phyloP scores from a whole-genome alignment of 2,888 invertebrate species.

The Julus scanicus region DNA sequence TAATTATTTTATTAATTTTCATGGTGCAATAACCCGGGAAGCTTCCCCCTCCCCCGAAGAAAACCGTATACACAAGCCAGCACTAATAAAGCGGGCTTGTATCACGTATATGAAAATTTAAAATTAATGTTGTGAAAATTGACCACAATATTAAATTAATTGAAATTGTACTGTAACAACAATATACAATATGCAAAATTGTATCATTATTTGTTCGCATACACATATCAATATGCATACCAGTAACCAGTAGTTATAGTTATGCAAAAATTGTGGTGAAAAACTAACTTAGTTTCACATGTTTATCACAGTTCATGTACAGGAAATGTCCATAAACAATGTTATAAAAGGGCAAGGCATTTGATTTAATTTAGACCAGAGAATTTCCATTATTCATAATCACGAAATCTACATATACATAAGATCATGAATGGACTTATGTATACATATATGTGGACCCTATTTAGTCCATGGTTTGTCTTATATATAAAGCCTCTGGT shows the following conservation, averaged over 20 bases:
- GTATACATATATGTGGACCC: too few relatives aligned
- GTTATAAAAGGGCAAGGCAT: background rate
- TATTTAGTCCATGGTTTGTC: too few relatives aligned
- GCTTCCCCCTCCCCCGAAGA: background rate
- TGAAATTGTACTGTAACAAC: background rate
- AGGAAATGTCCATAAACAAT: background rate
- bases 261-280: background rate
- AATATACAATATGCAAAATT: background rate
- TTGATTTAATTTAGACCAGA: background rate
- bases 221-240: background rate
- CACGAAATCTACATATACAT: background rate
- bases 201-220: background rate
- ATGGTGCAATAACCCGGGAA: constrained; percentile 7
- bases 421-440: background rate
- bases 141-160: too few relatives aligned
- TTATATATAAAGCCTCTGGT: too few relatives aligned
- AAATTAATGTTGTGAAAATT: background rate
- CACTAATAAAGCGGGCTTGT: background rate
- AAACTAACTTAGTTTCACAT: background rate
- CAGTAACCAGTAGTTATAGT: background rate
- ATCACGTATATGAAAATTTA: background rate
- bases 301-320: background rate
- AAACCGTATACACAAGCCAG: background rate
- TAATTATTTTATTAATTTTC: constrained; percentile 7
- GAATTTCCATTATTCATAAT: background rate